Evolutionary conservation across 2,888 invertebrate genomes (phyloP), one percentile per base, ranked within the genome.

Genomic region (Trimorus sp.): DNA sequence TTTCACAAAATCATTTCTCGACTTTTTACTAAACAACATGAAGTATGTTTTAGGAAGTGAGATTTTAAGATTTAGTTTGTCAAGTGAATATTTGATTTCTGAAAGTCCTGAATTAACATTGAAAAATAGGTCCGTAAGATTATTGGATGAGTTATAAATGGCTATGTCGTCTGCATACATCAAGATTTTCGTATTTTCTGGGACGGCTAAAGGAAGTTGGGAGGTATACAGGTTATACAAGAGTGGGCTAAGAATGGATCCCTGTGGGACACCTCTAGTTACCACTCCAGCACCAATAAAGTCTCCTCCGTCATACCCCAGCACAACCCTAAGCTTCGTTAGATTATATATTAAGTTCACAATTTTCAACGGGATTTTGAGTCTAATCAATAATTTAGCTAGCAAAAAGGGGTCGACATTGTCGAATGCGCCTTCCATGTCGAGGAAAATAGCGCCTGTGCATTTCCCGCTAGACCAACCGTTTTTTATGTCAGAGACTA

Each of bases 161-260:
- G 26, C 16, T 3, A 53, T 15, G n/a, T 53, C 53, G 16, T 53
- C 53, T 8, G 53, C 53, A 9, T 15, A 53, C 53, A 53, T 53
- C 3, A 53, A 7, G 16, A 53, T 53, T 6, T 7, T 16, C 3
- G 11, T 16, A 0, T 9, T 7, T 0, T 26, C 9, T 5, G 53
- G 6, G 7, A 53, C 7, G 1, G 53, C 7, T 15, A 7, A 53
- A 53, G 16, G 26, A n/a, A 53, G 15, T 16, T 53, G 16, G 4
- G 53, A 53, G 1, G n/a, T 9, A 9, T 7, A 53, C 1, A 53
- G 15, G 16, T 53, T 53, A 16, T 16, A 56, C 11, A 56, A n/a
- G 3, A 56, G n/a, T 6, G 56, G 56, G 16, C 56, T 56, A 11
- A 56, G 16, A 5, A 56, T 56, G n/a, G 9, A 56, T 5, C 56